Evolutionary conservation across 2,113 vertebrate species (phyloP).

Genomic region (Marcusenius ussheri): DNA sequence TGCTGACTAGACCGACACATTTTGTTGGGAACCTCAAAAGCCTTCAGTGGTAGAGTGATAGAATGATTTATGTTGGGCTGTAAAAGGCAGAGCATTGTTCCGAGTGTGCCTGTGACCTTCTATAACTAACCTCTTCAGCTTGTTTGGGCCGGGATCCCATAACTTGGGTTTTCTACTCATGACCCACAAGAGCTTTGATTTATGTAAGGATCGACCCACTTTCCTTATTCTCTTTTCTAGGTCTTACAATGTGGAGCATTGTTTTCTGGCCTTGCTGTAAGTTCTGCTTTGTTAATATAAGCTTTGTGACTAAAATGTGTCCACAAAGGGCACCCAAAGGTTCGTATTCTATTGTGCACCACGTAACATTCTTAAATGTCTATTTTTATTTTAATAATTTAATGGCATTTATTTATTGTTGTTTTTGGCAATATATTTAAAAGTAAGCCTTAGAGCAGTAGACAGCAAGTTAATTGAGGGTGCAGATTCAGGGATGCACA

Average conservation of each 20-base stretch:
- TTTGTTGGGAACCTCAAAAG: not conserved
- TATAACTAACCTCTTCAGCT: not conserved
- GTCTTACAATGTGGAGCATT: slow-evolving; percentile 7
- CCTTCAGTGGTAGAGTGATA: not conserved
- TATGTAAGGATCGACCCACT: slow-evolving; percentile 2
- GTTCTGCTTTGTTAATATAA: not conserved
- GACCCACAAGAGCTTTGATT: not conserved
- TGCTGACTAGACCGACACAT: not conserved
- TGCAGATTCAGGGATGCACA: not conserved
- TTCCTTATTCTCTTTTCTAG: not conserved
- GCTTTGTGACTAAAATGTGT: not conserved
- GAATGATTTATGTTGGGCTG: not conserved
- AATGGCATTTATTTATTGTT: not conserved
- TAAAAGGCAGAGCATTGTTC: not conserved
- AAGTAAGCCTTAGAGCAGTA: not conserved
- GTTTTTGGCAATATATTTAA: not conserved
- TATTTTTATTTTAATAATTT: not conserved
- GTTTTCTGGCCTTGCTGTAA: not conserved
- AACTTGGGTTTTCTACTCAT: not conserved
- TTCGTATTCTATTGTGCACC: not conserved
- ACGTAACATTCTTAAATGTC: not conserved
- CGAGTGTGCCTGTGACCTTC: not conserved
- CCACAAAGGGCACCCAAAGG: not conserved
- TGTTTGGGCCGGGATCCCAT: not conserved
- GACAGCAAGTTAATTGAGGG: not conserved